Evolutionary conservation across 2,113 vertebrate genomes (phyloP), one percentile per base, ranked within the genome.

Genomic region (Poeciliopsis prolifica): DNA sequence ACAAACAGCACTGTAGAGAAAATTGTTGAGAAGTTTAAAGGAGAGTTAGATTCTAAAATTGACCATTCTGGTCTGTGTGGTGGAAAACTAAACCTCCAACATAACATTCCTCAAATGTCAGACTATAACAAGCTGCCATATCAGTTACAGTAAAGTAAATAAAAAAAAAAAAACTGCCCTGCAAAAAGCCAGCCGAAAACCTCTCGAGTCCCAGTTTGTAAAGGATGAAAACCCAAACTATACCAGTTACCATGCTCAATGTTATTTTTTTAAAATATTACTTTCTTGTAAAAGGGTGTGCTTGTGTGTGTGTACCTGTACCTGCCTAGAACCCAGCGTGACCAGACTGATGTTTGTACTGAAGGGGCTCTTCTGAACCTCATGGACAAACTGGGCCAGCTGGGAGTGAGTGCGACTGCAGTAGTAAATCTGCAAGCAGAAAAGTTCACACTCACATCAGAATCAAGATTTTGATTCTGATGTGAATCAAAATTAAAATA

Each of bases 381-480:
- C 97, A 0, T 73, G 97, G 54, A 99, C 96, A 82, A 99, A 99
- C 88, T 99, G 97, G 42, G 96, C 94, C 74, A 99, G 94, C 93
- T 99, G 97, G 9, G 98, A 99, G 80, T 99, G 98, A 1, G 97
- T 99, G 72, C 97, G 96, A 74, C 97, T 99, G 86, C 97, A 99
- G 92, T 99, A 99, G 89, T 99, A 99, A 79, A 99, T 97, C 98
- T 99, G 61, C 31, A 60, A 73, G 70, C 35, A 81, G 5, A 22
- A 2, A 62, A 2, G 64, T 33, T 2, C 28, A n/a, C 2, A 35
- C 12, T 78, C 48, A 78, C 44, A 37, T 73, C n/a, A 74, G 29
- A 12, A 26, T 29, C 14, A 65, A 0, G 30, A 48, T 29, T 2
- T 29, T 29, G 2, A 29, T 29, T 29, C 2, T 29, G 29, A 29